These are phyloP conservation scores for Melanostigma gelatinosum DNA, from an alignment of 2,113 vertebrate species.

Conservation along the genomic window DNA sequence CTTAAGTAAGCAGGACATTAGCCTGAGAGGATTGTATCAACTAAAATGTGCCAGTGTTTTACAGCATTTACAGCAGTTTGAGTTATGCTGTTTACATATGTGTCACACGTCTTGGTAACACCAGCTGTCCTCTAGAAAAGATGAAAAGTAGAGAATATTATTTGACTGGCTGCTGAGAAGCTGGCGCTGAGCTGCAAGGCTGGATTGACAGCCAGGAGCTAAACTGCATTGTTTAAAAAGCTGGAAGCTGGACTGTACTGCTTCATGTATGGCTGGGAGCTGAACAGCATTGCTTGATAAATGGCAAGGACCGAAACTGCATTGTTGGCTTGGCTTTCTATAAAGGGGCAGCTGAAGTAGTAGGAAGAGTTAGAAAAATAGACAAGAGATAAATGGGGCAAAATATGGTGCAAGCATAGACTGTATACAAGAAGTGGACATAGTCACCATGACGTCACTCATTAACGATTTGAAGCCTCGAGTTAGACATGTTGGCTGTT, in stretches of 20 bases:
- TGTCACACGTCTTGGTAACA: neutral
- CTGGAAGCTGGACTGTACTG: neutral
- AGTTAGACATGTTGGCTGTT: no score
- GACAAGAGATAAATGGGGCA: neutral
- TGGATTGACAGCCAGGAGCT: neutral
- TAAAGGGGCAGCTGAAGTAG: neutral
- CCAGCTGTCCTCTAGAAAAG: neutral
- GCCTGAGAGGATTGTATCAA: neutral
- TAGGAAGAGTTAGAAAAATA: neutral
- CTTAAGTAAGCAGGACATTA: neutral
- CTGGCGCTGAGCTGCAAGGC: neutral
- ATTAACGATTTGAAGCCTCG: no score
- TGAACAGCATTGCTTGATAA: neutral
- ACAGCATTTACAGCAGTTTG: neutral
- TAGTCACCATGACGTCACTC: no score
- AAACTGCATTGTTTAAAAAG: neutral
- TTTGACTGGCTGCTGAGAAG: neutral
- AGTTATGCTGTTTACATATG: neutral
- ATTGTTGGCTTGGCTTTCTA: neutral
- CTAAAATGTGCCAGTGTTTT: neutral
- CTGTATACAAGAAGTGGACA: neutral
- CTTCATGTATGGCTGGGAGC: constrained; percentile 3
- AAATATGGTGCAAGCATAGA: neutral
- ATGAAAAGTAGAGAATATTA: neutral
- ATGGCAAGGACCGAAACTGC: neutral